phyloP scores from a whole-genome alignment of 2,888 invertebrate species.

The Electrophaes corylata region DNA sequence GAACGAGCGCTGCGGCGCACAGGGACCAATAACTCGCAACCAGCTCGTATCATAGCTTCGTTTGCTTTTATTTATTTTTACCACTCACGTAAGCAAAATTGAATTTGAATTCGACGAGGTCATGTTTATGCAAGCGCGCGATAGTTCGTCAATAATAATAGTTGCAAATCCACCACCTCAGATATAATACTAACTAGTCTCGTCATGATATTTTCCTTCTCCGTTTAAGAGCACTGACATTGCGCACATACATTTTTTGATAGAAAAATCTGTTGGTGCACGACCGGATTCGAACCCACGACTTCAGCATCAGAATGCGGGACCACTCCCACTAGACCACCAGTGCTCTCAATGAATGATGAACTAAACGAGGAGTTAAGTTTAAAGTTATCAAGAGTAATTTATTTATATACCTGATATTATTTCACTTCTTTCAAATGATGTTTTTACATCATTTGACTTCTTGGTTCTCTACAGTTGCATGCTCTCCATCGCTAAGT shows the following conservation, averaged over 20 bases:
- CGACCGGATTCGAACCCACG: no score
- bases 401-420: no score
- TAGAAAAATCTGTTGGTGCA: no score
- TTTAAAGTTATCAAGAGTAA: background rate
- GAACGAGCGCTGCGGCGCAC: slow-evolving; percentile 77
- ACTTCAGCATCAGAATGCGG: no score
- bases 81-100: slow-evolving; percentile 82
- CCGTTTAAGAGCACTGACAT: no score
- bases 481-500: slow-evolving; percentile 20
- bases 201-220: no score
- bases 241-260: no score
- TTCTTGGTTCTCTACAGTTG: slow-evolving; percentile 25
- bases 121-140: slow-evolving; percentile 50
- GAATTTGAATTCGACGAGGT: slow-evolving; percentile 71
- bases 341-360: no score
- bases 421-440: no score
- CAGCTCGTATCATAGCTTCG: slow-evolving; percentile 81
- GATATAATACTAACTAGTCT: no score
- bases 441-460: slow-evolving; percentile 2
- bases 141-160: background rate
- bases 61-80: slow-evolving; percentile 80
- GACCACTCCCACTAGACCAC: no score
- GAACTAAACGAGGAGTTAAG: background rate
- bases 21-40: slow-evolving; percentile 83
- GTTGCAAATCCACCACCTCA: no score